Evolutionary conservation across 2,888 invertebrate genomes (phyloP).

Genomic region (Caenorhabditis afra): DNA sequence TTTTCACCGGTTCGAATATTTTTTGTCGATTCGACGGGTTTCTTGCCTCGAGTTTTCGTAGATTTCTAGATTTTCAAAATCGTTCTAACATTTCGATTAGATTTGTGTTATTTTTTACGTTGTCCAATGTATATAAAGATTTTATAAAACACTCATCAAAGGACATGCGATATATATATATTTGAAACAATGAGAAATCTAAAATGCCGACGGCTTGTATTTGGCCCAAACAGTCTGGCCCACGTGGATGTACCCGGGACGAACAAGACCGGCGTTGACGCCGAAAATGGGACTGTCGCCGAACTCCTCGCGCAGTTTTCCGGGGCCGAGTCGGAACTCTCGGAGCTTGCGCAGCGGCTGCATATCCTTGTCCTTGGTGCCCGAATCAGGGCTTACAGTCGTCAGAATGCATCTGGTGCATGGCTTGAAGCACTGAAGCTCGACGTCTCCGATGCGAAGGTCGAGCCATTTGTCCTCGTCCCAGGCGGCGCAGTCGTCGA

Average conservation of each 20-base stretch:
- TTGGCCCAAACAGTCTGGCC: conserved; percentile 70
- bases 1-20: conserved; percentile 33
- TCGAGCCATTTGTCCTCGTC: conserved; percentile 78
- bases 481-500: conserved; percentile 71
- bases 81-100: neutral
- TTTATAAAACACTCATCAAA: conserved; percentile 1
- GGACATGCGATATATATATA: neutral
- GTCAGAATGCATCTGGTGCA: conserved; percentile 73
- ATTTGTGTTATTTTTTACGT: conserved; percentile 3
- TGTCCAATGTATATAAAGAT: conserved; percentile 25
- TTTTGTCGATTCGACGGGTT: conserved; percentile 37
- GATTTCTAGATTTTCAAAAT: conserved; percentile 17
- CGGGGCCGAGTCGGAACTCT: conserved; percentile 70
- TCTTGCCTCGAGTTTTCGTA: conserved; percentile 26
- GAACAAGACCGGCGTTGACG: conserved; percentile 66
- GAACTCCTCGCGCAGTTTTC: conserved; percentile 63
- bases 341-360: conserved; percentile 70
- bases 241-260: conserved; percentile 65
- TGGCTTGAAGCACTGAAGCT: conserved; percentile 77
- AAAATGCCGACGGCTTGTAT: conserved; percentile 64
- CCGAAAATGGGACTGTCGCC: conserved; percentile 70
- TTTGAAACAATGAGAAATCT: conserved; percentile 4
- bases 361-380: conserved; percentile 62
- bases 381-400: conserved; percentile 65
- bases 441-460: conserved; percentile 72